Percentiles rank a stretch among this genome's conserved stretches.
Evolutionary conservation across 2,888 invertebrate genomes (phyloP).

Genomic region (Baccha elongata): DNA sequence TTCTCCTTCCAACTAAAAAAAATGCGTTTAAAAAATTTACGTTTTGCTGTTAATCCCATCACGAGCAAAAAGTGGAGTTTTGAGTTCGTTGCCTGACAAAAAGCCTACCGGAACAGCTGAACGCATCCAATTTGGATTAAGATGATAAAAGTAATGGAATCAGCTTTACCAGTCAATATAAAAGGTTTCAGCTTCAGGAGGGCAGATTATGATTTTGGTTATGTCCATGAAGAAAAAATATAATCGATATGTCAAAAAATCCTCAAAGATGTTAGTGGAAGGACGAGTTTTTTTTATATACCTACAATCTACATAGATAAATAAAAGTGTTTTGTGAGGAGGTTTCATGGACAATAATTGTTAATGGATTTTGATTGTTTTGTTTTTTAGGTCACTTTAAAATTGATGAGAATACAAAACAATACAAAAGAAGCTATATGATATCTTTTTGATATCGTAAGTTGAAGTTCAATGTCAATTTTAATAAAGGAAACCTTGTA

Average conservation of each 20-base stretch:
- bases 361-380: no score
- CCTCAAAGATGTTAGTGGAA: slow-evolving; percentile 22
- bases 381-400: no score
- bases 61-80: slow-evolving; percentile 17
- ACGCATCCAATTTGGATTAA: slow-evolving; percentile 73
- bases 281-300: background rate
- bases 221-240: slow-evolving; percentile 11
- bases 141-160: slow-evolving; percentile 71
- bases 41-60: slow-evolving; percentile 48
- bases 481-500: no score
- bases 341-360: background rate
- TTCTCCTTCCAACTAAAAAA: slow-evolving; percentile 51
- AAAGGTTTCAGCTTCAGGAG: slow-evolving; percentile 50
- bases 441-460: no score
- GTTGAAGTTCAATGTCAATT: background rate
- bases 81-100: slow-evolving; percentile 37
- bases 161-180: slow-evolving; percentile 57
- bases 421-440: no score
- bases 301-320: no score
- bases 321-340: background rate
- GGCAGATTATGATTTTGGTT: slow-evolving; percentile 55
- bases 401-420: no score
- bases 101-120: slow-evolving; percentile 55
- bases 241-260: slow-evolving; percentile 17
- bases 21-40: slow-evolving; percentile 27